phyloP scores from a whole-genome alignment of 2,113 vertebrate genomes.

The Festucalex cinctus region DNA sequence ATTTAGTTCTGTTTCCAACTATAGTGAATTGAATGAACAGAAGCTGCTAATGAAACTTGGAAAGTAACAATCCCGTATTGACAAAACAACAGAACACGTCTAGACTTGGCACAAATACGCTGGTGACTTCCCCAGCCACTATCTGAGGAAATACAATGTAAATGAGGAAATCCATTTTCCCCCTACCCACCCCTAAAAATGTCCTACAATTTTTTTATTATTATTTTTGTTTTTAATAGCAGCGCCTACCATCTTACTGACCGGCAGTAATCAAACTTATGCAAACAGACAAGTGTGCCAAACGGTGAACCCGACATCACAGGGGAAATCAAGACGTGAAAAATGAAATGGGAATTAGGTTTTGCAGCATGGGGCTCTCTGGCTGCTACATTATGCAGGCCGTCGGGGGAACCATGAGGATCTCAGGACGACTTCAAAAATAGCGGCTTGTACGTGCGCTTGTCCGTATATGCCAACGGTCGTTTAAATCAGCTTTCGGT shows the following conservation, averaged over 20 bases:
- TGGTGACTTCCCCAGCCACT: neutral
- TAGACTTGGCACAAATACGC: neutral
- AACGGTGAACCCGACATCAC: slow-evolving; percentile 34
- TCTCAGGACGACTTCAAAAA: slow-evolving; percentile 17
- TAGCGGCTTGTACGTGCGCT: slow-evolving; percentile 2
- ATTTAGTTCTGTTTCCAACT: neutral
- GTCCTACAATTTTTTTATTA: slow-evolving; percentile 6
- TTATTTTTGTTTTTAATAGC: neutral
- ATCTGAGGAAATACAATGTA: neutral
- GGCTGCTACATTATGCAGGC: slow-evolving; percentile 46
- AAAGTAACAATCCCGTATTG: neutral
- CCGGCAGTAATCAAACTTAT: slow-evolving; percentile 52
- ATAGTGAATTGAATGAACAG: neutral
- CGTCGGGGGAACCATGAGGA: slow-evolving; percentile 13
- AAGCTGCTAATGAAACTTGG: neutral
- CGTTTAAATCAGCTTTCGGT: neutral
- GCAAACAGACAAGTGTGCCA: slow-evolving; percentile 39
- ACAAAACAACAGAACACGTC: neutral
- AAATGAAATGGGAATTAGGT: slow-evolving; percentile 64
- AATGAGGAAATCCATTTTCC: neutral
- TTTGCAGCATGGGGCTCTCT: slow-evolving; percentile 27
- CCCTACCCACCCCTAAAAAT: neutral
- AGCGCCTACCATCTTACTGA: slow-evolving; percentile 28
- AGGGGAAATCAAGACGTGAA: slow-evolving; percentile 66
- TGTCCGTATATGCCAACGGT: slow-evolving; percentile 3